Evolutionary conservation across 2,888 invertebrate species (phyloP).

Genomic region (Parelbella ahira): DNA sequence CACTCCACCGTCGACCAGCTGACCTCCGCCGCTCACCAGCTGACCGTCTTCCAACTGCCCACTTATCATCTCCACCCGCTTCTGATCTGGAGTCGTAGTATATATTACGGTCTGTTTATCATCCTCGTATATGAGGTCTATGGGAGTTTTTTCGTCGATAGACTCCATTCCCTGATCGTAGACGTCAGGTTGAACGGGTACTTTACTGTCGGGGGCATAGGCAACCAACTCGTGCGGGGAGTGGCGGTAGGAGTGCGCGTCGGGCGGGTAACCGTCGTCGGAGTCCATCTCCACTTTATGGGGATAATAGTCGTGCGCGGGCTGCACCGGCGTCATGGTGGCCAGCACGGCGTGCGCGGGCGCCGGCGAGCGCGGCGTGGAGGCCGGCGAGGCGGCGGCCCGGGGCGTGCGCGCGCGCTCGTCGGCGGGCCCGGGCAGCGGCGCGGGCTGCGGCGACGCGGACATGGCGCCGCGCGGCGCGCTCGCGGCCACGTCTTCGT

Average conservation of each 20-base stretch:
- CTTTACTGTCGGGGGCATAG: slow-evolving; percentile 79
- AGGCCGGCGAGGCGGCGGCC: slow-evolving; percentile 73
- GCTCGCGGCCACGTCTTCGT: slow-evolving; percentile 54
- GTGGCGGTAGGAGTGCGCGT: slow-evolving; percentile 80
- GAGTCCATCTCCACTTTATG: slow-evolving; percentile 83
- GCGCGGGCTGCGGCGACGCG: slow-evolving; percentile 64
- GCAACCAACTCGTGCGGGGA: slow-evolving; percentile 76
- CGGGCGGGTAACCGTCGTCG: slow-evolving; percentile 81
- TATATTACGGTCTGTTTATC: slow-evolving; percentile 92
- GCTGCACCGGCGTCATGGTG: slow-evolving; percentile 92
- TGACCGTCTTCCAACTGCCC: slow-evolving; percentile 83
- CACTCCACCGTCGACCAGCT: slow-evolving; percentile 75
- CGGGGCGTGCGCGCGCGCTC: slow-evolving; percentile 69
- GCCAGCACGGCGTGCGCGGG: slow-evolving; percentile 87
- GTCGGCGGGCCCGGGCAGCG: too few species aligned
- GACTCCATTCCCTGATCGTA: slow-evolving; percentile 74
- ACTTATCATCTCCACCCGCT: slow-evolving; percentile 89
- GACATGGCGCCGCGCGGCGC: slow-evolving; percentile 65
- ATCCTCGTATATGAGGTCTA: slow-evolving; percentile 91
- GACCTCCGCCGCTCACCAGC: slow-evolving; percentile 71
- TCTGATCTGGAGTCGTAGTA: slow-evolving; percentile 88
- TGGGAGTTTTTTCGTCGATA: slow-evolving; percentile 85
- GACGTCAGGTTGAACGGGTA: slow-evolving; percentile 77
- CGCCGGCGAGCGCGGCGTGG: slow-evolving; percentile 82
- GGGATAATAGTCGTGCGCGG: slow-evolving; percentile 85